Evolutionary conservation across 2,888 invertebrate genomes (phyloP), one percentile per base, ranked within the genome.

Genomic region (Acronicta leporina): DNA sequence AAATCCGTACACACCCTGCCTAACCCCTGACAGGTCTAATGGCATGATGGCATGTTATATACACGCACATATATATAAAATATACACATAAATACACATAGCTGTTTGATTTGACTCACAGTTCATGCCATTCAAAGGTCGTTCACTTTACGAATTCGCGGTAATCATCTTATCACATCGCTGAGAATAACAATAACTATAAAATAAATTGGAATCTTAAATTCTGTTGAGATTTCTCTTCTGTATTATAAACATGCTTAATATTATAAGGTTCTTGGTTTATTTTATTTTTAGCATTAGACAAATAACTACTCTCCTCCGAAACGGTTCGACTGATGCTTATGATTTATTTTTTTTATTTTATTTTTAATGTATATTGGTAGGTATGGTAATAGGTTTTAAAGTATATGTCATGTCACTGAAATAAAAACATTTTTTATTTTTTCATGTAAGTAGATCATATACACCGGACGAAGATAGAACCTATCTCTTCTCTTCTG

Each of bases 101-200:
- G 16, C 7, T 30, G 25, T 69, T 41, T 27, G 48, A 69, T 69
- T 69, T 48, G 55, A 48, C 45, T 40, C 44, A 33, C 61, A 53
- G 50, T 38, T 60, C 52, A 52, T 41, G 56, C 48, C 56, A 59
- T 48, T 35, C 38, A 44, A 20, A 48, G 66, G 56, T 63, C 73
- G 43, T 50, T 66, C 53, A 63, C 58, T 61, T 52, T 30, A 33
- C 47, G 35, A 72, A 59, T 72, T 67, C 66, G 49, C 45, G 35
- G 58, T 68, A 64, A 59, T 57, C 58, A 27, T 38, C 40, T 66
- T 63, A 69, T 75, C 73, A 63, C 47, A 72, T 63, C 57, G 38
- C 46, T 52, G 35, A 15, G 27, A 56, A 60, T 58, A 68, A 62
- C 51, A 75, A 63, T 57, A 59, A 58, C 48, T 38, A 47, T 58